Evolutionary conservation across 2,797 vertebrate species (phyloP).

Genomic region (Zalophus californianus): DNA sequence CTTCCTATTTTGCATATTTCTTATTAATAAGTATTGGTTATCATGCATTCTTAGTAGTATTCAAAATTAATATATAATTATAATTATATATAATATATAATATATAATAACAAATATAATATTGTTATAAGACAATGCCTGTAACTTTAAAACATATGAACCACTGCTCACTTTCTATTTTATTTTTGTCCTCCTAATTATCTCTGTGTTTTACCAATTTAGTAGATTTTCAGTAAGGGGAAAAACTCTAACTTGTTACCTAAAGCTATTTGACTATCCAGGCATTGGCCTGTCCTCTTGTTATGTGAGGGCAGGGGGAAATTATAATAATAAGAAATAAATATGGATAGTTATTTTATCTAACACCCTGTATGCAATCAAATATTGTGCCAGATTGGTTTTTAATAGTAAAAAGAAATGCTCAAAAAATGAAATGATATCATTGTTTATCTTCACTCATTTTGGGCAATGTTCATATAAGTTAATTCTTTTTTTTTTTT

Average conservation of each 20-base stretch:
- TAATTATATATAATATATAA: too few relatives aligned
- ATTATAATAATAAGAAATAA: not conserved
- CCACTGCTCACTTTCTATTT: not conserved
- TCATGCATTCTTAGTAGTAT: not conserved
- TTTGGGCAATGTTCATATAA: not conserved
- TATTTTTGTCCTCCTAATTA: not conserved
- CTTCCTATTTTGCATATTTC: not conserved
- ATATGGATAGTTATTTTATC: not conserved
- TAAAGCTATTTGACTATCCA: not conserved
- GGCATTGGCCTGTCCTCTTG: not conserved
- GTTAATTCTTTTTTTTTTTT: not conserved
- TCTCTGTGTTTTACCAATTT: not conserved
- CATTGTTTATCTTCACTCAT: not conserved
- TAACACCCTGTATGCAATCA: not conserved
- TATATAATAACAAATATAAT: too few relatives aligned
- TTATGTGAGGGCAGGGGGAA: fast-evolving
- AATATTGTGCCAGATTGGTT: not conserved
- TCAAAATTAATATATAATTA: not conserved
- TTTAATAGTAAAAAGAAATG: not conserved
- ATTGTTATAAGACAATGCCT: not conserved
- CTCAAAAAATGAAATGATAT: not conserved
- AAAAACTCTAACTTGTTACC: not conserved
- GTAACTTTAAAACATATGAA: not conserved
- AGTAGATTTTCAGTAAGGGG: not conserved
- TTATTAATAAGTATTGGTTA: not conserved